Base-by-base conservation (phyloP, 2,113 vertebrate species). In the Platycercus adscitus region DNA sequence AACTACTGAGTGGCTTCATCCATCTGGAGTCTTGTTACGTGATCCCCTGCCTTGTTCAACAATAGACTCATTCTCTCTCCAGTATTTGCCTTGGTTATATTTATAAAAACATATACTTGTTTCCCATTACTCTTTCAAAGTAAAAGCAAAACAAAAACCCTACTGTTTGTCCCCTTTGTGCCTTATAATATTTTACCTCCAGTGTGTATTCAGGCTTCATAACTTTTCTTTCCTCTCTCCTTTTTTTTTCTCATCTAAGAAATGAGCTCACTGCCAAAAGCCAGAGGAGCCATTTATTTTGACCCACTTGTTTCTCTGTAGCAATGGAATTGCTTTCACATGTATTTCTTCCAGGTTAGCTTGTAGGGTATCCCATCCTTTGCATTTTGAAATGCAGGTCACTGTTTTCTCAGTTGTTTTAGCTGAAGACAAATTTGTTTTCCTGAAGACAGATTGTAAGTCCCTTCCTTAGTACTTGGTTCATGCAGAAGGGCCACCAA, bases 61-160 rank as follows among this genome's bases (percentile, higher is more conserved):
- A 97, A 94, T 89, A 84, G 81, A 85, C 28, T 33, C 52, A 72
- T 97, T 97, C 91, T 97, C 47, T 94, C 23, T 23, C 28, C 23
- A 84, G 1, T 93, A 49, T 96, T 93, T 97, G 95, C 78, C 75
- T 88, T 89, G 53, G 86, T 92, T 91, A 43, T 96, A 82, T 96
- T 95, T 92, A 82, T 96, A 80, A 94, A 90, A 96, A 65, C 70
- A 73, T 94, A 65, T 84, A 91, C 94, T 92, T 93, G 86, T 93
- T 96, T 94, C 83, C 66, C 71, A 80, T 93, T 94, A 94, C 86
- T 91, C 73, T 95, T 94, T 77, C 66, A 95, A 92, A 70, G 70
- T 94, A 50, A 92, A 94, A 89, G 55, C 83, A 87, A 95, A 96
- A 93, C 86, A 97, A 81, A 95, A 52, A 0, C 72, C 73, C 58